Conservation (phyloP, 2,113 vertebrate genomes). For the Pygoscelis antarcticus region DNA sequence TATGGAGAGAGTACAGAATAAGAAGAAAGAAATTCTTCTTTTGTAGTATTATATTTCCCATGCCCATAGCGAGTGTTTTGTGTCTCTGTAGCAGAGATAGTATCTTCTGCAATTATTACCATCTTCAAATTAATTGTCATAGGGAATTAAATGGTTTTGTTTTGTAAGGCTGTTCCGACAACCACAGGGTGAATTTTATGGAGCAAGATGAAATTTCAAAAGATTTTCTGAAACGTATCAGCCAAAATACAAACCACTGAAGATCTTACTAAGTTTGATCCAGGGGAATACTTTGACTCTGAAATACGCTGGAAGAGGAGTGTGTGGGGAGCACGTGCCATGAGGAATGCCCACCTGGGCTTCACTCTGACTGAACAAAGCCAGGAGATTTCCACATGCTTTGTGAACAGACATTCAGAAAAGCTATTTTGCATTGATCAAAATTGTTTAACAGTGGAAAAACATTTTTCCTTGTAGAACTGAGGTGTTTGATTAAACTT, state of each 20-base stretch:
- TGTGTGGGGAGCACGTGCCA: background rate
- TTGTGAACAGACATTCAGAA: background rate
- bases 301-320: accelerated
- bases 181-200: background rate
- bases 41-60: background rate
- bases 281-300: background rate
- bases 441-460: background rate
- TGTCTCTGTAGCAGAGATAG: background rate
- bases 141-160: background rate
- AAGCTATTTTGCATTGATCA: background rate
- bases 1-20: background rate
- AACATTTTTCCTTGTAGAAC: background rate
- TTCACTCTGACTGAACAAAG: background rate
- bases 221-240: background rate
- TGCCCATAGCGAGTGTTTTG: background rate
- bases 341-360: accelerated
- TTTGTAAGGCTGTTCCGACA: background rate
- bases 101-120: background rate
- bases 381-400: background rate
- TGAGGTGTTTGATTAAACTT: background rate
- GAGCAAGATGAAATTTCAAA: background rate
- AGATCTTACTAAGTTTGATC: background rate
- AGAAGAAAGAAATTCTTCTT: background rate
- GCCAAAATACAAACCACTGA: background rate
- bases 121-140: background rate